Conservation (phyloP, 2,888 invertebrate genomes). For the Endomychus coccineus region DNA sequence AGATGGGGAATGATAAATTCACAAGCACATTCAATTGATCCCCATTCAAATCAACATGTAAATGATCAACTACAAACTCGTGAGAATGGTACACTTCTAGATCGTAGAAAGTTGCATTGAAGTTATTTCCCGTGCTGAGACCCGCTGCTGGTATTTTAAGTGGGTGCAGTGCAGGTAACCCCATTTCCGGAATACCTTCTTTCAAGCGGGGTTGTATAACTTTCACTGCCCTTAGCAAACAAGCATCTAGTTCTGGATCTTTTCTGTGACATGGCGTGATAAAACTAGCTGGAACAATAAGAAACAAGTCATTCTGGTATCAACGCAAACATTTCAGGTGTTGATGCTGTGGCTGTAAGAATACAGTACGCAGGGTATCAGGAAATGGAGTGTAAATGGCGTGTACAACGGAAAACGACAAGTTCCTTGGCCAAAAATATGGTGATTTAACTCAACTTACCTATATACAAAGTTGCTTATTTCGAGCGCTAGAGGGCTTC, state of each 20-base stretch:
- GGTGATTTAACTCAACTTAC: no score
- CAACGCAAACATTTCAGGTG: no score
- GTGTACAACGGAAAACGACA: no score
- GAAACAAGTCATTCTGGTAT: no score
- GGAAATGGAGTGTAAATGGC: no score
- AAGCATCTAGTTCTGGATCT: slow-evolving; percentile 53
- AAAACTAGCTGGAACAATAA: slow-evolving; percentile 50
- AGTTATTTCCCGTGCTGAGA: slow-evolving; percentile 48
- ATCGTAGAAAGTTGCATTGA: slow-evolving; percentile 25
- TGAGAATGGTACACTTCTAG: slow-evolving; percentile 46
- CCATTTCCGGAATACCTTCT: slow-evolving; percentile 56
- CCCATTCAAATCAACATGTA: slow-evolving; percentile 9
- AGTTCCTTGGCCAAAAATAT: no score
- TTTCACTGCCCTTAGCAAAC: slow-evolving; percentile 54
- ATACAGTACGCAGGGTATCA: no score
- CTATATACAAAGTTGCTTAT: no score
- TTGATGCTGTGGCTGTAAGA: no score
- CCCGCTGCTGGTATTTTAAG: slow-evolving; percentile 57
- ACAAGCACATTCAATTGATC: slow-evolving; percentile 6
- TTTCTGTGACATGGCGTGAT: slow-evolving; percentile 57
- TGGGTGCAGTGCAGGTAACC: slow-evolving; percentile 61
- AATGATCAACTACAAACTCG: slow-evolving; percentile 47
- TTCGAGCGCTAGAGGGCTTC: no score
- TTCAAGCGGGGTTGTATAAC: slow-evolving; percentile 49
- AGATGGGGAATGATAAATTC: slow-evolving; percentile 6